Evolutionary conservation across 1,140 invertebrate genomes (phyloP), one percentile per base, ranked within the genome.

Genomic region (Octopus sinensis): DNA sequence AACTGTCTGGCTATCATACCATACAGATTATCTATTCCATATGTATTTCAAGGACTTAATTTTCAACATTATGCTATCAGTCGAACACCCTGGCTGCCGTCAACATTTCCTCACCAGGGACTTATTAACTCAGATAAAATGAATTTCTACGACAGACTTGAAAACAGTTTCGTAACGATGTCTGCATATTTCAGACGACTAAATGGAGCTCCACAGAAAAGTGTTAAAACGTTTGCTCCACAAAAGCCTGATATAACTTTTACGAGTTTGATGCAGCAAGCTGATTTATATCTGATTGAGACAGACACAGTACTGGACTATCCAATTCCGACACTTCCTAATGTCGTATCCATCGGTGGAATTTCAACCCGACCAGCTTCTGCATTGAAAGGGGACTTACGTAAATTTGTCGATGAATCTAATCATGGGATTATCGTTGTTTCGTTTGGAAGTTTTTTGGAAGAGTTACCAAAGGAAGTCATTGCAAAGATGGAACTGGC

Each of bases 401-500:
- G 78, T n/a, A 73, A 68, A 43, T 83, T 82, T 56, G 78, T 80
- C 52, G 30, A 81, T 73, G 53, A 52, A 54, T 79, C 73, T 6
- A 56, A 56, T 51, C 43, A 84, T 43, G 84, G 85, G 5, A 81
- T 84, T 54, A 79, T 86, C 23, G 30, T 86, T 17, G 82, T 84
- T 12, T 80, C 84, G 9, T 85, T 84, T 81, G 85, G 85, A 54
- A 83, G 81, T 78, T 30, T 68, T 0, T 0, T 71, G 7, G 30
- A 71, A 0, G 17, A 23, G 68, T 6, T 17, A 13, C 17, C 17
- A n/a, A 23, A 71, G 17, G 4, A 71, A 13, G 68, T 77, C 86
- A 54, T 82, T 84, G 85, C 88, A 17, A 88, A 93, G 79, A 54
- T 91, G 12, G 86, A 87, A 13, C 89, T 86, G 51, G 30, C 30